These are phyloP conservation scores for Orchesella flavescens DNA, from an alignment of 2,888 invertebrate species.

Conservation along the genomic window DNA sequence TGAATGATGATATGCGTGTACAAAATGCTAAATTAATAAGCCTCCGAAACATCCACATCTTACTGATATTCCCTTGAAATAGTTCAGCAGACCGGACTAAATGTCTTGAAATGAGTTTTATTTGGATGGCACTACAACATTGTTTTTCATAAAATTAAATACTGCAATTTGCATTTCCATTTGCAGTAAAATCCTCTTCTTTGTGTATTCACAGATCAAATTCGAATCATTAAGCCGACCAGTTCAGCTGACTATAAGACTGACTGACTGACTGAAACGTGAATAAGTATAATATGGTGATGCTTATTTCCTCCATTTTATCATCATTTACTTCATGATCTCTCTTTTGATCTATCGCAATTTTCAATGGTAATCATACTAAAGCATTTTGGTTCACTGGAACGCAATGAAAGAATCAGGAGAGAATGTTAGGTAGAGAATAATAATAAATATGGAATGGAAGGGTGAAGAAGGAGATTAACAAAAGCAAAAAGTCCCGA, in stretches of 20 bases:
- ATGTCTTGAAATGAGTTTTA: constrained; percentile 46
- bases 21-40: background rate
- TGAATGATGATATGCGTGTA: background rate
- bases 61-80: constrained; percentile 37
- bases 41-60: too few species aligned
- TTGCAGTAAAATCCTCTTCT: constrained; percentile 3
- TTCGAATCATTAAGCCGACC: background rate
- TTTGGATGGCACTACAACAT: too few species aligned
- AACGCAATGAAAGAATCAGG: constrained; percentile 7
- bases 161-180: too few species aligned
- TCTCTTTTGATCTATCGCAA: constrained; percentile 48
- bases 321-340: constrained; percentile 30
- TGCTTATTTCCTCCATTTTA: constrained; percentile 12
- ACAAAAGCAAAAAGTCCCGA: constrained; percentile 16
- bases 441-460: background rate
- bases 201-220: constrained; percentile 49
- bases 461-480: constrained; percentile 6
- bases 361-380: constrained; percentile 59
- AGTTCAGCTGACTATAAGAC: constrained; percentile 50
- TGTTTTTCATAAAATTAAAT: too few species aligned
- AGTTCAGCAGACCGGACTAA: constrained; percentile 53
- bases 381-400: constrained; percentile 49
- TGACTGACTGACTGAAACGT: constrained; percentile 47
- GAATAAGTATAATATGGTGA: background rate
- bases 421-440: background rate